phyloP scores from a whole-genome alignment of 2,113 vertebrate species.

The Corythornis cristatus region DNA sequence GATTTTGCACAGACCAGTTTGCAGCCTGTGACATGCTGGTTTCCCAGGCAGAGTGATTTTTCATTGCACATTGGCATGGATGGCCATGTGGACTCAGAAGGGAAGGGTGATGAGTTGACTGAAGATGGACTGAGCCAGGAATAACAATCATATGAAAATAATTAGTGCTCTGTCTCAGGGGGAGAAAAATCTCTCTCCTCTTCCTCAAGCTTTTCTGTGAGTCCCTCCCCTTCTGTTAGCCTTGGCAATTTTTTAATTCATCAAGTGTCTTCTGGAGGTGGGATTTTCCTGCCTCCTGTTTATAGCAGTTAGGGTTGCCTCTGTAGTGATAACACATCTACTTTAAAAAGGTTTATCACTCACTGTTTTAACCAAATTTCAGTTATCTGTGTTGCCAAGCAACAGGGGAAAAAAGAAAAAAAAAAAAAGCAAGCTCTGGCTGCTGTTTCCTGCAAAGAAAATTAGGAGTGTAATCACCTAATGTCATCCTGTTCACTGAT shows the following conservation, averaged over 20 bases:
- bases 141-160: neutral
- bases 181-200: neutral
- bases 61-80: neutral
- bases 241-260: neutral
- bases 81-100: neutral
- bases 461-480: slow-evolving; percentile 37
- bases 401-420: neutral
- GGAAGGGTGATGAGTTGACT: neutral
- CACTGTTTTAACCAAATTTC: slow-evolving; percentile 10
- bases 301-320: slow-evolving; percentile 1
- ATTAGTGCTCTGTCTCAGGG: neutral
- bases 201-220: neutral
- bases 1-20: neutral
- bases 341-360: slow-evolving; percentile 29
- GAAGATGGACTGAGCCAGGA: neutral
- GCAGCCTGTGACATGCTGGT: neutral
- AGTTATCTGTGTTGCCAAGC: slow-evolving; percentile 26
- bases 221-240: neutral
- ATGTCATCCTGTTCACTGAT: slow-evolving; percentile 6
- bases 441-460: slow-evolving; percentile 38
- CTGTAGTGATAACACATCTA: slow-evolving; percentile 4
- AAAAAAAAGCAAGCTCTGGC: neutral
- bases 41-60: neutral
- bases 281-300: slow-evolving; percentile 19
- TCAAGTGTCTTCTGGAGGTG: neutral